Percentiles rank a stretch among this genome's conserved stretches.
phyloP scores from a whole-genome alignment of 2,797 vertebrate genomes.

The Meda fulgida region DNA sequence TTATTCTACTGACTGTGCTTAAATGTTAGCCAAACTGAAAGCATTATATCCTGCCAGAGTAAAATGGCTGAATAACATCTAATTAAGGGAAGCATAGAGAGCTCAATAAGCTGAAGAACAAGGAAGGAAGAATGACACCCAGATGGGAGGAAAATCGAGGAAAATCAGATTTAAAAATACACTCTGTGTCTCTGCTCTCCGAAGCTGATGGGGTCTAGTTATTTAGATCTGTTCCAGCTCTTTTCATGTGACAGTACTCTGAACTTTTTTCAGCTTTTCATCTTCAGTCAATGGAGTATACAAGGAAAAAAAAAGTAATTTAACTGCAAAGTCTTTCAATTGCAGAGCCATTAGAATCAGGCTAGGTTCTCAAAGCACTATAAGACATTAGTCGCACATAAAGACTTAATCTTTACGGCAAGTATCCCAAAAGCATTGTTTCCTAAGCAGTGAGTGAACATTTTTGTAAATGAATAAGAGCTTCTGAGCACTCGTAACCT shows the following conservation, averaged over 20 bases:
- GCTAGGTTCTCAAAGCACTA: slow-evolving; percentile 20
- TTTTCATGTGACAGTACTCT: slow-evolving; percentile 17
- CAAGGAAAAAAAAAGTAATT: not conserved
- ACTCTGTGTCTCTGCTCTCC: not conserved
- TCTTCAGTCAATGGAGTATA: slow-evolving; percentile 11
- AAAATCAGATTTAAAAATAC: not conserved
- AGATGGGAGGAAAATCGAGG: not conserved
- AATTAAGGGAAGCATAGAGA: slow-evolving; percentile 8
- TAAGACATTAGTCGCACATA: not conserved
- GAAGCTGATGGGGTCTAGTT: not conserved
- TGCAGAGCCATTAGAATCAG: slow-evolving; percentile 22
- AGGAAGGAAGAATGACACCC: slow-evolving; percentile 2
- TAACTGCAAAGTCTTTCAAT: slow-evolving; percentile 18
- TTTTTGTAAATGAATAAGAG: not conserved
- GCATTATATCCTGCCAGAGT: not conserved
- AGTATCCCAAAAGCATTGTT: not conserved
- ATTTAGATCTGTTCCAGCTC: slow-evolving; percentile 10
- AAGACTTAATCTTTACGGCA: not conserved
- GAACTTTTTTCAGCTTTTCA: not conserved
- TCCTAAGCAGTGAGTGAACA: not conserved
- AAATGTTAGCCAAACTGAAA: not conserved
- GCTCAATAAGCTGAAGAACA: slow-evolving; percentile 26
- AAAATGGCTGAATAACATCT: slow-evolving; percentile 3
- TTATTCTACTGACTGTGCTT: not conserved
- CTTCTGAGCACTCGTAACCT: not conserved